Conservation (phyloP, 2,797 vertebrate genomes). For the Peromyscus melanophrys region DNA sequence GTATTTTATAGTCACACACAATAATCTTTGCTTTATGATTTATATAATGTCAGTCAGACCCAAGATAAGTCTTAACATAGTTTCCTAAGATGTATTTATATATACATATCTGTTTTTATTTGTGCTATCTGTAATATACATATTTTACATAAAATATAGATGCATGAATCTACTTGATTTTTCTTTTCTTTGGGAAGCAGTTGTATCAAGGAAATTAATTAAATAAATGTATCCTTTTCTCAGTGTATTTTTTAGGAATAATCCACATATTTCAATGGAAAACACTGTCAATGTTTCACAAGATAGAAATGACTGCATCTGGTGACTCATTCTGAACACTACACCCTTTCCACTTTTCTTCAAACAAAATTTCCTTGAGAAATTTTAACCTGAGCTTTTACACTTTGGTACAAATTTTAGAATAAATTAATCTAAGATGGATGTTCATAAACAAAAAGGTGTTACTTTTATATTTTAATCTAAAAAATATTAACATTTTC, state of each 20-base stretch:
- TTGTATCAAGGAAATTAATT: not conserved
- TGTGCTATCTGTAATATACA: not conserved
- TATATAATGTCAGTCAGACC: not conserved
- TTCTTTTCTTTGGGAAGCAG: not conserved
- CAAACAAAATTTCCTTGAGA: not conserved
- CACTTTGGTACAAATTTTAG: not conserved
- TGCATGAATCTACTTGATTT: not conserved
- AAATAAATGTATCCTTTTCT: not conserved
- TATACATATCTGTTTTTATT: not conserved
- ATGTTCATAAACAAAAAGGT: not conserved
- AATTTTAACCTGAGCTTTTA: conserved; percentile 17
- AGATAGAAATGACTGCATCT: not conserved
- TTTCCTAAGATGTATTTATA: not conserved
- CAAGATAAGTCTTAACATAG: not conserved
- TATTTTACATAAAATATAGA: not conserved
- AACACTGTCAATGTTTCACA: not conserved
- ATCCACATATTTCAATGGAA: not conserved
- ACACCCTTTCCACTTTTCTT: not conserved
- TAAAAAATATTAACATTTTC: not conserved
- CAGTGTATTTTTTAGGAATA: not conserved
- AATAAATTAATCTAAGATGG: not conserved
- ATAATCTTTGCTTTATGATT: not conserved
- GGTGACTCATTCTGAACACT: not conserved
- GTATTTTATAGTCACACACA: not conserved
- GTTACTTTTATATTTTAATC: conserved; percentile 8